Evolutionary conservation across 2,113 vertebrate genomes (phyloP).

Genomic region (Limanda limanda): DNA sequence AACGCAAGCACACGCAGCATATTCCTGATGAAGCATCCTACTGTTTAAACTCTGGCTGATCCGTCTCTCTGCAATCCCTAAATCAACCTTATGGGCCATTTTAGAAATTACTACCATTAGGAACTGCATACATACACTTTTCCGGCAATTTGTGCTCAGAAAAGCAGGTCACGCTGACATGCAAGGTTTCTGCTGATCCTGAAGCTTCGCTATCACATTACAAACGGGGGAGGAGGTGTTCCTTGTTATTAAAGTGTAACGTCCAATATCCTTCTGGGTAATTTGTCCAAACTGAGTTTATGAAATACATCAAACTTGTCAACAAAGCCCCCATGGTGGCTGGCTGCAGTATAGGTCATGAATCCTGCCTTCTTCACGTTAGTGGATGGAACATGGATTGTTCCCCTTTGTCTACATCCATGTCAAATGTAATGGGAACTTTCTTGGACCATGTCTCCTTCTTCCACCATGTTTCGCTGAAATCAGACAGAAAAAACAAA

Average conservation of each 20-base stretch:
- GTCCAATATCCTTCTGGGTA: neutral
- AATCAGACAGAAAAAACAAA: too few species aligned
- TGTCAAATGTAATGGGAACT: too few species aligned
- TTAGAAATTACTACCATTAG: conserved; percentile 77
- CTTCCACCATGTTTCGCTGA: too few species aligned
- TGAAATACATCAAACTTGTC: neutral
- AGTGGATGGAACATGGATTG: too few species aligned
- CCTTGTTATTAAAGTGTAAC: neutral
- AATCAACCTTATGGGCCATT: conserved; percentile 80
- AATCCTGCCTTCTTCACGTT: too few species aligned
- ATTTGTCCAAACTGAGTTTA: neutral
- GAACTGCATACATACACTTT: conserved; percentile 71
- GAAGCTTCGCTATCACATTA: conserved; percentile 42
- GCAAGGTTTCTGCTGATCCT: conserved; percentile 55
- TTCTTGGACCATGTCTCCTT: too few species aligned
- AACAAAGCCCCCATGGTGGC: neutral
- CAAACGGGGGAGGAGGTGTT: neutral
- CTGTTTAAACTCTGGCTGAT: conserved; percentile 74
- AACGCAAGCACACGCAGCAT: conserved; percentile 62
- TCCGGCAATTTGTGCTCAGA: conserved; percentile 52
- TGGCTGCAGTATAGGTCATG: too few species aligned
- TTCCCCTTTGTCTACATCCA: too few species aligned
- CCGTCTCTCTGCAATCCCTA: conserved; percentile 66
- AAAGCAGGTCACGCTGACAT: conserved; percentile 28
- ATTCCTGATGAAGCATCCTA: conserved; percentile 74